phyloP scores from a whole-genome alignment of 2,113 vertebrate genomes.

The Rattus norvegicus region DNA sequence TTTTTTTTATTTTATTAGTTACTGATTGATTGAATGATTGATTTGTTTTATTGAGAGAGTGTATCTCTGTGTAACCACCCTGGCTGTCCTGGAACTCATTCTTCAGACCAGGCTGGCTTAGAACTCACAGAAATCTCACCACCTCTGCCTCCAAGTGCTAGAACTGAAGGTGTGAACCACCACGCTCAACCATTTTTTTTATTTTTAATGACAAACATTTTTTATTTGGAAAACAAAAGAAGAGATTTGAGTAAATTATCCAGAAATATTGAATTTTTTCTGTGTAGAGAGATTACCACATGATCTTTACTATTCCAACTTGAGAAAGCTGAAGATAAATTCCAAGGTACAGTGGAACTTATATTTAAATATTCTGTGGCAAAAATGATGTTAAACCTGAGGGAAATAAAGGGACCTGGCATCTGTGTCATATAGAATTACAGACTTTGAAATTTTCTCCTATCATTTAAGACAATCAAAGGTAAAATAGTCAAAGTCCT shows the following conservation, averaged over 20 bases:
- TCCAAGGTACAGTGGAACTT: neutral
- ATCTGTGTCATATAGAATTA: neutral
- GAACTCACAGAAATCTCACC: no score
- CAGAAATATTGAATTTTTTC: neutral
- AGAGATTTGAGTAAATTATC: neutral
- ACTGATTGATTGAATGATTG: no score
- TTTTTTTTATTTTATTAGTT: neutral
- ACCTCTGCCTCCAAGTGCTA: no score
- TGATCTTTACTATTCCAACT: neutral
- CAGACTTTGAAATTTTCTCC: neutral
- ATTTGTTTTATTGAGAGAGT: no score
- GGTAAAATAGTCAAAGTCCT: neutral
- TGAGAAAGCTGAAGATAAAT: neutral
- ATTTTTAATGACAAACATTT: neutral
- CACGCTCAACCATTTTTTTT: neutral
- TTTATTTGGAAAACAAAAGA: neutral
- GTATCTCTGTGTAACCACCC: no score
- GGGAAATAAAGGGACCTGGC: neutral
- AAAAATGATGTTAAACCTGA: neutral
- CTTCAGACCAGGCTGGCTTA: no score
- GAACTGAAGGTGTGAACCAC: no score
- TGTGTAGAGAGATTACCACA: neutral
- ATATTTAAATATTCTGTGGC: neutral
- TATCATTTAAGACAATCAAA: conserved; percentile 2
- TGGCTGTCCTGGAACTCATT: no score